A percentile compares a stretch with the other conserved stretches of the same genome.
Evolutionary conservation across 1,140 invertebrate genomes (phyloP).

Genomic region (Drosophila sp.): DNA sequence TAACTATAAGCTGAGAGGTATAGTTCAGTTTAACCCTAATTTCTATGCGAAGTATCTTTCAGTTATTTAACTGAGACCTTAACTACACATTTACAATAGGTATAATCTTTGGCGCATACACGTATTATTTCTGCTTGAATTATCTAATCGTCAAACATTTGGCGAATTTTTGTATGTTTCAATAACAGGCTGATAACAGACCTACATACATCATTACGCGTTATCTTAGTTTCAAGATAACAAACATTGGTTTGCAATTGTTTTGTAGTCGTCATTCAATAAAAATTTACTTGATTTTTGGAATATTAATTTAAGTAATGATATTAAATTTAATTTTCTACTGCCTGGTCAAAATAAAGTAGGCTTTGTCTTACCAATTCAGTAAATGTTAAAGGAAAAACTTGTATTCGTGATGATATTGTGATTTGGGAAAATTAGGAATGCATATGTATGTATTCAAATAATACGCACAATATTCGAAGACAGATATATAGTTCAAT

Average conservation of each 20-base stretch:
- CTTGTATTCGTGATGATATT: too few species aligned
- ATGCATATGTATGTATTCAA: too few species aligned
- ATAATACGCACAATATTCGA: too few species aligned
- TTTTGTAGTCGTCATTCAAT: background rate
- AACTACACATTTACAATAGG: too few species aligned
- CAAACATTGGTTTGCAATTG: constrained; percentile 10
- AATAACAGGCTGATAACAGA: constrained; percentile 29
- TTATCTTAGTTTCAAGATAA: constrained; percentile 13
- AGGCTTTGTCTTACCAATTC: too few species aligned
- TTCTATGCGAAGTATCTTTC: too few species aligned
- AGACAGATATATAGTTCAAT: background rate
- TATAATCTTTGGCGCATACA: background rate
- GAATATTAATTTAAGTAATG: background rate
- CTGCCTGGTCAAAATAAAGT: too few species aligned
- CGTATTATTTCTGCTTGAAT: constrained; percentile 5
- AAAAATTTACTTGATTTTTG: background rate
- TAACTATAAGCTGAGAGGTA: too few species aligned
- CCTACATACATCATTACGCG: constrained; percentile 11
- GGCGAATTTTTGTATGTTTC: constrained; percentile 20
- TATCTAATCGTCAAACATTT: constrained; percentile 41
- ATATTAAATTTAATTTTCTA: too few species aligned
- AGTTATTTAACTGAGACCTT: too few species aligned
- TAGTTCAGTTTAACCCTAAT: too few species aligned
- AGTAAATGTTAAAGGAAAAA: background rate
- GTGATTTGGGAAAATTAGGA: too few species aligned